These are phyloP conservation scores for Bryconaethiops microstoma DNA, from an alignment of 2,797 vertebrate species.

Conservation along the genomic window DNA sequence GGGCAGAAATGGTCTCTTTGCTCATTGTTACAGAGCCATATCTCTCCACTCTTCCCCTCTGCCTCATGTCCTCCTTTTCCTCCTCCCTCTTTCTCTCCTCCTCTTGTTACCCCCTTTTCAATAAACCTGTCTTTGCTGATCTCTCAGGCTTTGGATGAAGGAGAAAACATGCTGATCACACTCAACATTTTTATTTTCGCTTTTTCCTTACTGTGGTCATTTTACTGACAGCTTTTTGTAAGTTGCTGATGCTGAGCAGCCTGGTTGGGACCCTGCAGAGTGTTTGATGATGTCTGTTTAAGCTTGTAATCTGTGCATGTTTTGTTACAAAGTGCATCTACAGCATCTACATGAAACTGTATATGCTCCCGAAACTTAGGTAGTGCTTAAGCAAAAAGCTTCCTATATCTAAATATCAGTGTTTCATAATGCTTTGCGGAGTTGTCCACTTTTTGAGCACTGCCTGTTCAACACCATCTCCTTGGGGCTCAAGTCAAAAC, in stretches of 20 bases:
- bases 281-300: background rate
- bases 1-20: background rate
- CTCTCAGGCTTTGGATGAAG: background rate
- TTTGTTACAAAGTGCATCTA: too few species aligned
- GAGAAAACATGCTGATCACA: conserved; percentile 24
- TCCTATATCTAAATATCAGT: too few species aligned
- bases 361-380: too few species aligned
- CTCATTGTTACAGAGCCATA: background rate
- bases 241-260: background rate
- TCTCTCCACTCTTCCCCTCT: too few species aligned
- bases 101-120: background rate
- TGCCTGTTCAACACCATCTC: too few species aligned
- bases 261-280: background rate
- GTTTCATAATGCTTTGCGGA: too few species aligned
- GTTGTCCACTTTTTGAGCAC: too few species aligned
- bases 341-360: too few species aligned
- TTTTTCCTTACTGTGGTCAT: background rate
- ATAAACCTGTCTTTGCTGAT: conserved; percentile 1
- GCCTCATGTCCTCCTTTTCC: conserved; percentile 10
- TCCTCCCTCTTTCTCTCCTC: background rate
- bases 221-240: background rate
- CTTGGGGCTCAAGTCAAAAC: too few species aligned
- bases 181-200: conserved; percentile 17
- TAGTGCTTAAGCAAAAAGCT: too few species aligned
- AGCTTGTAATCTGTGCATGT: too few species aligned